Evolutionary conservation across 1,140 invertebrate species (phyloP).

Genomic region (Gerris buenoi): DNA sequence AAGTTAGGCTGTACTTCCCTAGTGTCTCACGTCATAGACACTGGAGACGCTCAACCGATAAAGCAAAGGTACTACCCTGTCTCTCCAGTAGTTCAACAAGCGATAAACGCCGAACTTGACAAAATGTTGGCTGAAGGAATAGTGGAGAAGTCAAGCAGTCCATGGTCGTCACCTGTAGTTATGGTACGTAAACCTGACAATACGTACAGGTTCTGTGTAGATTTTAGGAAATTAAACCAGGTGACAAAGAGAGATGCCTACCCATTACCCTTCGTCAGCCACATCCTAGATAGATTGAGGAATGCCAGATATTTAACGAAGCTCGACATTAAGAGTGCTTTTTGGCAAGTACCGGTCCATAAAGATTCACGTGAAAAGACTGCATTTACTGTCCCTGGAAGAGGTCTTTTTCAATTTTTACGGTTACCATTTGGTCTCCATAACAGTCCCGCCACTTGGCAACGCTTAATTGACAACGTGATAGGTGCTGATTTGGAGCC

Average conservation of each 20-base stretch:
- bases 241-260: too few species aligned
- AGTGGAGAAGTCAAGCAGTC: neutral
- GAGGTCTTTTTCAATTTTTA: constrained; percentile 26
- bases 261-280: too few species aligned
- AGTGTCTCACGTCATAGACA: neutral
- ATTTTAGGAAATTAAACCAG: too few species aligned
- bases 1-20: neutral
- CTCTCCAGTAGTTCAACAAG: neutral
- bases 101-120: neutral
- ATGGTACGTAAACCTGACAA: too few species aligned
- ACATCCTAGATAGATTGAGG: too few species aligned
- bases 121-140: neutral
- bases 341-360: too few species aligned
- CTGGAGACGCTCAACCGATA: neutral
- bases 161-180: too few species aligned
- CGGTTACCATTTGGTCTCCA: constrained; percentile 32
- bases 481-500: constrained; percentile 25
- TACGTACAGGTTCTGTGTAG: too few species aligned
- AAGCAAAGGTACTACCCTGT: neutral
- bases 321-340: too few species aligned
- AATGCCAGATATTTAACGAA: too few species aligned
- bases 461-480: constrained; percentile 25
- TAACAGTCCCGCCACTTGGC: constrained; percentile 19
- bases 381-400: too few species aligned
- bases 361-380: too few species aligned